These are phyloP conservation scores for Brachionus koreanus DNA, from an alignment of 1,140 invertebrate genomes.

Conservation along the genomic window DNA sequence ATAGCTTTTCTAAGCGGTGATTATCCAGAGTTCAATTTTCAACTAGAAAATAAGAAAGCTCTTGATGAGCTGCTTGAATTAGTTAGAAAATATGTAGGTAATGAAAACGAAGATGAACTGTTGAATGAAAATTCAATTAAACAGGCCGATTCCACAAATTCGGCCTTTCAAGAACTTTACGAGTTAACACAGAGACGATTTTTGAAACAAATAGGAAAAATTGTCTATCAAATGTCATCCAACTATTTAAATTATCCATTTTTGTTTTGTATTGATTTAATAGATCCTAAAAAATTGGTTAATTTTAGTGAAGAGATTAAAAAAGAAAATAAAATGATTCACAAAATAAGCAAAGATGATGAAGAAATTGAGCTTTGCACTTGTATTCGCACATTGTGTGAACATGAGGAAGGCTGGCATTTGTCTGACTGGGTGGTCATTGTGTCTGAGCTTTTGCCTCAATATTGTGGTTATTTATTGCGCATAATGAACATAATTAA, in stretches of 20 bases:
- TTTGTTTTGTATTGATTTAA: constrained; percentile 37
- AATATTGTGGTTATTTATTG: constrained; percentile 21
- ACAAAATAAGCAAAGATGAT: constrained; percentile 45
- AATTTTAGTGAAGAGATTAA: constrained; percentile 48
- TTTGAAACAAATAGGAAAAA: constrained; percentile 50
- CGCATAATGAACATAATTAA: constrained; percentile 30
- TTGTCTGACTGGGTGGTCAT: neutral
- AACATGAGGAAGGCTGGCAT: constrained; percentile 50
- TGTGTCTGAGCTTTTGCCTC: neutral
- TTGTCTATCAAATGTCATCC: constrained; percentile 48
- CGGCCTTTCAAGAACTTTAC: constrained; percentile 50
- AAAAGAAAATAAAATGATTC: constrained; percentile 1
- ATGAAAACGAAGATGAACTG: constrained; percentile 45
- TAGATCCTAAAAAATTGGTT: constrained; percentile 34
- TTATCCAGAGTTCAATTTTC: constrained; percentile 51
- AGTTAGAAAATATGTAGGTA: neutral
- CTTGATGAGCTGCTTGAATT: neutral
- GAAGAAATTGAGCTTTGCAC: constrained; percentile 45
- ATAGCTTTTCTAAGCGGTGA: constrained; percentile 52
- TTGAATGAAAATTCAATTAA: constrained; percentile 47
- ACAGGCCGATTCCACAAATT: constrained; percentile 48
- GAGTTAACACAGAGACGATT: constrained; percentile 55
- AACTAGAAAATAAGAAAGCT: constrained; percentile 48
- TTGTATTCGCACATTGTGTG: constrained; percentile 50
- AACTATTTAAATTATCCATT: constrained; percentile 13